Percentiles rank a stretch among this genome's conserved stretches.
Evolutionary conservation across 2,113 vertebrate species (phyloP).

Genomic region (Callipepla californica): DNA sequence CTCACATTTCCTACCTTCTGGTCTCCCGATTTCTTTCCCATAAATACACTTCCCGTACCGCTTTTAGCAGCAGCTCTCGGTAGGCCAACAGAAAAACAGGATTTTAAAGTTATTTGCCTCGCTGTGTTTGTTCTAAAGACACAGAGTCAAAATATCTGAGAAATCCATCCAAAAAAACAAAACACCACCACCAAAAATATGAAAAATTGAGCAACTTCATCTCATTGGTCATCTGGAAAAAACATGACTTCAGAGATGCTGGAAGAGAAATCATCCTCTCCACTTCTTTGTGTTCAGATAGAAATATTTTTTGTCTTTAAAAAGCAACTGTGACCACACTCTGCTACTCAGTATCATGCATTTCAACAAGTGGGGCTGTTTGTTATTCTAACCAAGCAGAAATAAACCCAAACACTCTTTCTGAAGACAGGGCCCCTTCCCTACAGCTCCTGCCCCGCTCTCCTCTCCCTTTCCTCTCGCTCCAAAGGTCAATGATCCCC

Average conservation of each 20-base stretch:
- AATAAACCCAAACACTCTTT: conserved; percentile 32
- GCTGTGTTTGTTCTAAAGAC: background rate
- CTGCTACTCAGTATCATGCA: background rate
- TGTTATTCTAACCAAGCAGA: conserved; percentile 14
- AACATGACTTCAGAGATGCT: background rate
- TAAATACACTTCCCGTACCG: background rate
- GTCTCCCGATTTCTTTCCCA: background rate
- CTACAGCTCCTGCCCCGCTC: background rate
- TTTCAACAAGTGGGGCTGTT: conserved; percentile 1
- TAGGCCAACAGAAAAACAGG: background rate
- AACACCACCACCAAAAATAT: background rate
- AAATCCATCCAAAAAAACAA: background rate
- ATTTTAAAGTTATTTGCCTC: background rate
- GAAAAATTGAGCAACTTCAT: background rate
- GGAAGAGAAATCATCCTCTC: background rate
- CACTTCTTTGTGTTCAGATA: background rate
- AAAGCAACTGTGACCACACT: background rate
- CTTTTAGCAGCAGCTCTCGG: background rate
- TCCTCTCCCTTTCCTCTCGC: background rate
- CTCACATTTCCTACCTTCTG: background rate
- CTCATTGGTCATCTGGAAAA: background rate
- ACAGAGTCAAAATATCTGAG: background rate
- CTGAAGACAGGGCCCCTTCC: background rate
- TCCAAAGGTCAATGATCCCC: background rate
- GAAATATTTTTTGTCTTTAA: conserved; percentile 3